A percentile compares a stretch with the other conserved stretches of the same genome.
Evolutionary conservation across 2,888 invertebrate genomes (phyloP).

Genomic region (Megamerina dolium): DNA sequence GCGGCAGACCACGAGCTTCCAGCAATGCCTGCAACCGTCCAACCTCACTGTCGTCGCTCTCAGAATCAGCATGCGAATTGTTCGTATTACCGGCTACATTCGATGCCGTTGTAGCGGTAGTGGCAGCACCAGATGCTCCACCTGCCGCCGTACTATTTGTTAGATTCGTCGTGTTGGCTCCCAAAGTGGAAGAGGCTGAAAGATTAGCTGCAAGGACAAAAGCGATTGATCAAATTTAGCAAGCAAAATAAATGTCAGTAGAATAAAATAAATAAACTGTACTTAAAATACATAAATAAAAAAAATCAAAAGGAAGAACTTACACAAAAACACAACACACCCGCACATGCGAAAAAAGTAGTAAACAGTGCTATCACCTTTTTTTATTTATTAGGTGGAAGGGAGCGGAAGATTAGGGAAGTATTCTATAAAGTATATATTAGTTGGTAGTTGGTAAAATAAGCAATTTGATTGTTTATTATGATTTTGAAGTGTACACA

Average conservation of each 20-base stretch:
- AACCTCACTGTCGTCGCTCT: constrained; percentile 91
- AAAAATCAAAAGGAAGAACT: not conserved
- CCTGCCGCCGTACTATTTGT: constrained; percentile 18
- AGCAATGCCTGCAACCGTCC: constrained; percentile 89
- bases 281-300: constrained; percentile 1
- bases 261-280: constrained; percentile 1
- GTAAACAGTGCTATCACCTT: constrained; percentile 24
- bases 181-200: constrained; percentile 33
- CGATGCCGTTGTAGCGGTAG: constrained; percentile 38
- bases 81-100: constrained; percentile 24
- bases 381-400: no score
- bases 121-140: constrained; percentile 27
- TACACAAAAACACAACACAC: no score
- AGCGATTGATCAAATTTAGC: not conserved
- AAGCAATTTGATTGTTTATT: no score
- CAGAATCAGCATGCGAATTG: constrained; percentile 55
- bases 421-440: no score
- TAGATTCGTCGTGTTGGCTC: constrained; percentile 16
- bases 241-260: not conserved
- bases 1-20: constrained; percentile 92
- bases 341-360: no score
- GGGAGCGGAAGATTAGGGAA: no score
- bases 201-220: constrained; percentile 25
- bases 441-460: no score
- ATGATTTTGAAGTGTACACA: no score